Percentiles rank a stretch among this genome's conserved stretches.
Evolutionary conservation across 2,113 vertebrate genomes (phyloP).

Genomic region (Nesogale talazaci): DNA sequence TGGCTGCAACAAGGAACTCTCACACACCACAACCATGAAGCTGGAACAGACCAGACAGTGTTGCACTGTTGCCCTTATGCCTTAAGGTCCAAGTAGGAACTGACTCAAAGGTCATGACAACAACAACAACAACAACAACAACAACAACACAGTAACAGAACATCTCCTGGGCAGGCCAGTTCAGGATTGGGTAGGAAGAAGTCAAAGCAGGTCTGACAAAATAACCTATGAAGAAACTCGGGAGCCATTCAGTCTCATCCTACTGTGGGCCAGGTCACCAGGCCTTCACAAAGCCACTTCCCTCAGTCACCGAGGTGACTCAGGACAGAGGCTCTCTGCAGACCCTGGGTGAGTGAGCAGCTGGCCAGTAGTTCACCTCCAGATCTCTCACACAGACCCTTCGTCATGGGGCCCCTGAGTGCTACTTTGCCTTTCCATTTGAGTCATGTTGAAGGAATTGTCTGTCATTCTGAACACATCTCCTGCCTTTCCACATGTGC

Average conservation of each 20-base stretch:
- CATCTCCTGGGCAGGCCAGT: too few species aligned
- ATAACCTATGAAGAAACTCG: not conserved
- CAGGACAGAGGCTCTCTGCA: not conserved
- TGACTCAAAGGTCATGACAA: not conserved
- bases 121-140: not conserved
- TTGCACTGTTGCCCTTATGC: not conserved
- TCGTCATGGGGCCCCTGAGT: not conserved
- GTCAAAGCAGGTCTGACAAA: not conserved
- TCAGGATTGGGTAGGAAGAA: not conserved
- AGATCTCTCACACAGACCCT: accelerated
- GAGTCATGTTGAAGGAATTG: not conserved
- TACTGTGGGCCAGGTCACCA: not conserved
- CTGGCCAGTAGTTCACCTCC: not conserved
- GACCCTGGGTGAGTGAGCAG: accelerated
- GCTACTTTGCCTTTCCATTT: not conserved
- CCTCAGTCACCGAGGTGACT: accelerated
- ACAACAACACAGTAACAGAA: not conserved
- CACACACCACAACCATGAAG: not conserved
- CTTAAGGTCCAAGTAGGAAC: not conserved
- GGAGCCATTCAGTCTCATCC: not conserved
- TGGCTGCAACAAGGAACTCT: not conserved
- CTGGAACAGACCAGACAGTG: not conserved
- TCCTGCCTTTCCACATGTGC: not conserved
- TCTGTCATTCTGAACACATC: not conserved
- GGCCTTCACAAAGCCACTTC: accelerated